These are phyloP conservation scores for Hippocampus kuda DNA, from an alignment of 2,797 vertebrate genomes.

Conservation along the genomic window DNA sequence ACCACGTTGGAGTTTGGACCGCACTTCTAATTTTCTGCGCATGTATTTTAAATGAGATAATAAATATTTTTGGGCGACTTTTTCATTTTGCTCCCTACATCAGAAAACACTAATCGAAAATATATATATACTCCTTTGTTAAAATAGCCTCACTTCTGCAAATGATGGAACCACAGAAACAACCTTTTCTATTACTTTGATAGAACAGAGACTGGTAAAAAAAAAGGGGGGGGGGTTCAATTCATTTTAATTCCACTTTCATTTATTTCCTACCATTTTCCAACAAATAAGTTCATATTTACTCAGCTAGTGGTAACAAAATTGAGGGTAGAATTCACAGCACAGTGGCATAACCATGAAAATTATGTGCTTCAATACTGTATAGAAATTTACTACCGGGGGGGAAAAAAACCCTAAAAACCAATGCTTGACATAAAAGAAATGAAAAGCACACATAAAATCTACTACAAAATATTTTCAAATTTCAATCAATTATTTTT, in stretches of 20 bases:
- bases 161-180: no score
- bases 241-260: slow-evolving; percentile 31
- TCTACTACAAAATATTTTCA: neutral
- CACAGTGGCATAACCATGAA: neutral
- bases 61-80: no score
- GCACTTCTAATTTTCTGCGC: neutral
- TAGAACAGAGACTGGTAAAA: no score
- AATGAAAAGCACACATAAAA: slow-evolving; percentile 7
- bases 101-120: no score
- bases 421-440: slow-evolving; percentile 9
- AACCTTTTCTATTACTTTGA: no score
- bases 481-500: neutral
- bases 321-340: slow-evolving; percentile 7
- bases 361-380: neutral
- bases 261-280: slow-evolving; percentile 15
- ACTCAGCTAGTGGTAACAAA: slow-evolving; percentile 7
- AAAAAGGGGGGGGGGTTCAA: slow-evolving; percentile 9
- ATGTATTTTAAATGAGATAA: neutral
- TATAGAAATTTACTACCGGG: slow-evolving; percentile 12
- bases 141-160: neutral
- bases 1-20: neutral
- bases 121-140: no score
- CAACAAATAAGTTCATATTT: slow-evolving; percentile 13
- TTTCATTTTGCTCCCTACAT: no score
- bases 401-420: slow-evolving; percentile 6